phyloP scores from a whole-genome alignment of 2,113 vertebrate genomes.

The Smithornis capensis region DNA sequence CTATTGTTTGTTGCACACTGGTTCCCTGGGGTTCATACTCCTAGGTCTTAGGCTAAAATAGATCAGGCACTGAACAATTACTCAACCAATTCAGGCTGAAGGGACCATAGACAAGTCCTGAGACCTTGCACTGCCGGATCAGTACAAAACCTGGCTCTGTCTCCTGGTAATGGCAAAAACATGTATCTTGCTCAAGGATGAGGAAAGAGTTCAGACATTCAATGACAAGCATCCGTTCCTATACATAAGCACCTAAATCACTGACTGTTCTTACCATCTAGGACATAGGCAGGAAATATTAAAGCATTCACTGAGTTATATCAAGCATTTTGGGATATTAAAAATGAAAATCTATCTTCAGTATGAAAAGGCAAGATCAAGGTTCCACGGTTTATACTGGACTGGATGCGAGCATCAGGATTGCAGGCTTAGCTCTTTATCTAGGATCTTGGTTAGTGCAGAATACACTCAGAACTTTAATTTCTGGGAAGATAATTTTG shows the following conservation, averaged over 20 bases:
- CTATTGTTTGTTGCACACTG: not conserved
- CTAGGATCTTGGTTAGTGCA: not conserved
- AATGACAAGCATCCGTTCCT: not conserved
- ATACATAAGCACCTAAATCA: not conserved
- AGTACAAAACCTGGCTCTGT: not conserved
- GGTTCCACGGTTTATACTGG: not conserved
- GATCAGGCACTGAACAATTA: not conserved
- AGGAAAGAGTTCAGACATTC: not conserved
- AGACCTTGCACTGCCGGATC: not conserved
- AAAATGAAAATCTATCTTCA: not conserved
- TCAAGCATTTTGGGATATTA: not conserved
- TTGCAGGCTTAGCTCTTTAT: not conserved
- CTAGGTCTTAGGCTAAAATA: not conserved
- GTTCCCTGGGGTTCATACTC: not conserved
- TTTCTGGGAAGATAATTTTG: not conserved
- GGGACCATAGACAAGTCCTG: not conserved
- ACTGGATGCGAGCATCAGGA: accelerated
- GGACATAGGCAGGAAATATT: not conserved
- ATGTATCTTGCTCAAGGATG: not conserved
- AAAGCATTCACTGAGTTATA: not conserved
- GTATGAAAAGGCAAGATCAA: not conserved
- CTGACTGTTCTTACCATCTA: not conserved
- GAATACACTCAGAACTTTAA: not conserved
- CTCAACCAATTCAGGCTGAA: not conserved
- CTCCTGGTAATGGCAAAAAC: not conserved